Evolutionary conservation across 2,797 vertebrate species (phyloP), one percentile per base, ranked within the genome.

Genomic region (Hephaestus fuliginosus): DNA sequence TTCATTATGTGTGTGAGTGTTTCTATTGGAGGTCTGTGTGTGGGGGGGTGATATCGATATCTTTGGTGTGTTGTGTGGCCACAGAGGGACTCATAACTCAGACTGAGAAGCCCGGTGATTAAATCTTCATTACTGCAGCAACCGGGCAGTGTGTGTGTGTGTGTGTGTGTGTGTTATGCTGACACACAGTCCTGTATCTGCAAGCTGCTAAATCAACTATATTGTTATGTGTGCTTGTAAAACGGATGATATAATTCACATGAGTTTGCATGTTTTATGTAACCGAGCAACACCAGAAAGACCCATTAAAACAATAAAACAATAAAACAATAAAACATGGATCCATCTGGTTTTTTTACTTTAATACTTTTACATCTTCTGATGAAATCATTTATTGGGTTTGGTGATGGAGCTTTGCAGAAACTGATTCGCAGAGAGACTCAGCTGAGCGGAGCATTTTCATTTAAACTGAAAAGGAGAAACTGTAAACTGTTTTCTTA

Each of bases 91-190:
- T 91, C 91, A 94, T 95, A 94, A 94, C 86, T 93, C 91, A 91
- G 58, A 76, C 66, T 30, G 81, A 89, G 88, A 89, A 83, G 84
- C 80, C 66, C 75, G 89, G 89, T 94, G 94, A 94, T 94, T 94
- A 94, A 92, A 93, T 93, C 90, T 92, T 93, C 92, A 95, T 95
- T 92, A 94, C 73, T 76, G 75, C 81, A 78, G 75, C 62, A 71
- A 66, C 66, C 5, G 67, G 49, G 60, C 1, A 55, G 74, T 73
- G 68, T 68, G 56, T 68, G 56, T 71, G 44, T 51, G 43, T 43
- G 58, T 76, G 64, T 13, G 22, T 33, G 22, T 58, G n/a, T n/a
- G 28, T 75, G 55, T 55, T 2, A 57, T 18, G 5, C 15, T 25
- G 43, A 62, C 33, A 77, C 61, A 43, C 33, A 44, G 5, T 18